These are phyloP conservation scores for Drosophila kepulauana DNA, from an alignment of 1,140 invertebrate species.

Conservation along the genomic window DNA sequence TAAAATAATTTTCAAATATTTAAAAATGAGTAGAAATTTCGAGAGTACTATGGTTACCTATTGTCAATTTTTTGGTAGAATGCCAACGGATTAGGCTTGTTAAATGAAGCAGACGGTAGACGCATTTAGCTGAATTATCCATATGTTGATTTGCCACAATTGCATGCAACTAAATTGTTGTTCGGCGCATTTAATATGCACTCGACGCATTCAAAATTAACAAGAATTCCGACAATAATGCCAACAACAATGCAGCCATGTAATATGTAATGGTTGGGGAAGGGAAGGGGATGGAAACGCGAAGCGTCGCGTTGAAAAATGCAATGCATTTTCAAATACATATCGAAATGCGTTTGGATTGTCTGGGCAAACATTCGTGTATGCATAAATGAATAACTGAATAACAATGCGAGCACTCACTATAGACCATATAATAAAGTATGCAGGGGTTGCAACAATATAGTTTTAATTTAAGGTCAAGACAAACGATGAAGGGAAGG, in stretches of 20 bases:
- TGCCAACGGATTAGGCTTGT: not conserved
- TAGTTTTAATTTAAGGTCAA: not conserved
- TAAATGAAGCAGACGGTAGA: not conserved
- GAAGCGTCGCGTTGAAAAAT: constrained; percentile 33
- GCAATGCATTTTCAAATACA: constrained; percentile 67
- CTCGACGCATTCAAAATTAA: constrained; percentile 58
- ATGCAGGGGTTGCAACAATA: not conserved
- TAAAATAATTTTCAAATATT: too few species aligned
- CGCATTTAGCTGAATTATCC: constrained; percentile 1
- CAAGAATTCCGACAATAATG: constrained; percentile 31
- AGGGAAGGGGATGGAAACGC: not conserved
- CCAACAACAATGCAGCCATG: not conserved
- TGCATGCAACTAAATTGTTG: not conserved
- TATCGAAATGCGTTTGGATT: constrained; percentile 51
- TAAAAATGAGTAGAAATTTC: too few species aligned
- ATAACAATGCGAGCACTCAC: not conserved
- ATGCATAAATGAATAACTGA: constrained; percentile 55
- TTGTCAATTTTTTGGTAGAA: not conserved
- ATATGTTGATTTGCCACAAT: not conserved
- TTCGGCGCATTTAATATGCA: constrained; percentile 28
- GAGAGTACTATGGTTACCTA: too few species aligned
- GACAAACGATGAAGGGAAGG: not conserved
- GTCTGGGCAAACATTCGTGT: constrained; percentile 42
- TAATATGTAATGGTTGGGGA: too few species aligned
- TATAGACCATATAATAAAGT: not conserved